phyloP scores from a whole-genome alignment of 2,888 invertebrate species.

The Polia nebulosa region DNA sequence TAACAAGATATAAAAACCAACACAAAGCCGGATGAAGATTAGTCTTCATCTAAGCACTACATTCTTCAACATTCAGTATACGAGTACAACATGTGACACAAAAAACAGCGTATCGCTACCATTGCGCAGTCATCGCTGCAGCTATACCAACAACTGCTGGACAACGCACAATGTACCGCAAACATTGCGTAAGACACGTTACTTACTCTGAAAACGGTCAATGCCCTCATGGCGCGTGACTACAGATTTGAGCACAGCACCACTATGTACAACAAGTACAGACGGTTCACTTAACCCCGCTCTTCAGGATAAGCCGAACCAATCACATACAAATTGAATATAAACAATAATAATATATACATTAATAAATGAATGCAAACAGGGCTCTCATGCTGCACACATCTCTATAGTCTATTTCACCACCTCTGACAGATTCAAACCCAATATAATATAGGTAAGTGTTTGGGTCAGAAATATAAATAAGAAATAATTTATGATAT shows the following conservation, averaged over 20 bases:
- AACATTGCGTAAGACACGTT: constrained; percentile 30
- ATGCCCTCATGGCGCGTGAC: constrained; percentile 48
- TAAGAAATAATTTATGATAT: too few relatives aligned
- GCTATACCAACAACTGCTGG: constrained; percentile 12
- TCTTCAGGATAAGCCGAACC: background rate
- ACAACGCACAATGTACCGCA: constrained; percentile 34
- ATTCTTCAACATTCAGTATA: constrained; percentile 1
- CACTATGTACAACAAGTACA: background rate
- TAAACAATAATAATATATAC: too few relatives aligned
- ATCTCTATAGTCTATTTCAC: too few relatives aligned
- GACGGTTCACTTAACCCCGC: constrained; percentile 21
- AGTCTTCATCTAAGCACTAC: constrained; percentile 2
- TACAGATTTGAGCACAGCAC: constrained; percentile 26
- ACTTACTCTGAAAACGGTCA: constrained; percentile 48
- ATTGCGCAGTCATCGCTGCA: constrained; percentile 10
- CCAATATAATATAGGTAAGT: too few relatives aligned
- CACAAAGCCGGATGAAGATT: constrained; percentile 10
- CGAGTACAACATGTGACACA: background rate
- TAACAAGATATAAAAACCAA: constrained; percentile 8
- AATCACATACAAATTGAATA: background rate
- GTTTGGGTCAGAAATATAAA: too few relatives aligned
- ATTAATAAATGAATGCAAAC: too few relatives aligned
- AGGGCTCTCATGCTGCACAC: too few relatives aligned
- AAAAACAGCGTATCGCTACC: background rate
- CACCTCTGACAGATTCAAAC: too few relatives aligned